Base-by-base conservation (phyloP, 2,113 vertebrate species). In the Sceloporus undulatus region DNA sequence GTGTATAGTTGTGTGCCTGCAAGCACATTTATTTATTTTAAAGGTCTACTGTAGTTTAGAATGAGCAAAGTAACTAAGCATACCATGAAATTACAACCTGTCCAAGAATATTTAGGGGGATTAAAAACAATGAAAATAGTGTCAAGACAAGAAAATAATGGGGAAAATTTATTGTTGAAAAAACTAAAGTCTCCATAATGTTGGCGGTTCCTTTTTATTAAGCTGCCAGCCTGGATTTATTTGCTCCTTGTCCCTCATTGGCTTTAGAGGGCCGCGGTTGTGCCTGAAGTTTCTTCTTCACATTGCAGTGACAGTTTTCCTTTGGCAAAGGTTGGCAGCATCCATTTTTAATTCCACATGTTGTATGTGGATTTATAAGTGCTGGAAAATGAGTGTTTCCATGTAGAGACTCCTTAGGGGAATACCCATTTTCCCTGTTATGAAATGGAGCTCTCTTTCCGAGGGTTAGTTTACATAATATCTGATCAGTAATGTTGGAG, bases 381-480 rank as follows among this genome's bases (percentile, higher is more conserved):
- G 83, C 88, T 91, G 83, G 52, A 42, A 62, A 84, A 92, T 70
- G n/a, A 62, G 87, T 90, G 87, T 90, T 93, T 88, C 90, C 2
- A 27, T 54, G 85, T 80, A 66, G 79, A 0, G 71, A n/a, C 85
- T 83, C 91, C 88, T 92, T 89, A 62, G 90, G 91, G 91, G 90
- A 89, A 89, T 7, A 62, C 16, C 88, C 85, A 34, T 87, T 90
- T 88, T 34, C 79, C 78, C 40, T 25, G 19, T 79, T 91, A 86
- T 66, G 85, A 89, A 73, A 82, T 82, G 79, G 86, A 87, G 86
- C 85, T 84, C 70, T 71, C 74, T 48, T 7, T 86, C 23, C 2
- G 40, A 62, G 66, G 89, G 75, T 92, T 88, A 80, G 86, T 91
- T 92, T 93, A 89, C 86, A 86, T 91, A 92, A 89, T 87, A 89